Evolutionary conservation across 2,113 vertebrate species (phyloP).

Genomic region (Pteropus alecto): DNA sequence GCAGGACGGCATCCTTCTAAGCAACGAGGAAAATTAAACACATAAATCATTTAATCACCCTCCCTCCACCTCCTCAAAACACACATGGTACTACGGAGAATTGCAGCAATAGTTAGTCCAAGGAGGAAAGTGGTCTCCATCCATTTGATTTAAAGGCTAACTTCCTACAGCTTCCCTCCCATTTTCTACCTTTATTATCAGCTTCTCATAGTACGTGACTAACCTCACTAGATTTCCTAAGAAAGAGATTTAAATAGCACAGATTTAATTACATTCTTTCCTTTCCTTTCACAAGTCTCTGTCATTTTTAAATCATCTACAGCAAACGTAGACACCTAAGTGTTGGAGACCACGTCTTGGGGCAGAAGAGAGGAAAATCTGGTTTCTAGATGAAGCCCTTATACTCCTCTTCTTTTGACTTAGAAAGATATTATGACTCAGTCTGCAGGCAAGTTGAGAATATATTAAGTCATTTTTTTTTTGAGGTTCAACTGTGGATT

Average conservation of each 20-base stretch:
- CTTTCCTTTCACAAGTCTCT: neutral
- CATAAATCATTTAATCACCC: conserved; percentile 60
- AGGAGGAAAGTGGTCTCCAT: neutral
- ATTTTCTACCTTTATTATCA: neutral
- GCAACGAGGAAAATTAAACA: conserved; percentile 47
- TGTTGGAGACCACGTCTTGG: neutral
- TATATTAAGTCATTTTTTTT: neutral
- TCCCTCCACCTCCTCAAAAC: neutral
- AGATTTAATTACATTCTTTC: conserved; percentile 1
- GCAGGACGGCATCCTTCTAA: neutral
- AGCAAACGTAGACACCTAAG: neutral
- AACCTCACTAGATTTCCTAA: neutral
- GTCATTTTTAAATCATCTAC: neutral
- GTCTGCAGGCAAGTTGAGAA: neutral
- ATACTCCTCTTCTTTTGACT: neutral
- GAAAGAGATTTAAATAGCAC: conserved; percentile 33
- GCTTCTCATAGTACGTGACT: neutral
- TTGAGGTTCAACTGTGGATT: neutral
- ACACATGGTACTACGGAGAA: neutral
- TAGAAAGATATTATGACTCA: neutral
- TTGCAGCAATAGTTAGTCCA: conserved; percentile 17
- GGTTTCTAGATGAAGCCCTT: neutral
- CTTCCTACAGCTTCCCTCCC: neutral
- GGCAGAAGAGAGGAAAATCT: neutral
- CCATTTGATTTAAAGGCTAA: neutral